These are phyloP conservation scores for Callithrix jacchus DNA, from an alignment of 2,113 vertebrate genomes.

Conservation along the genomic window DNA sequence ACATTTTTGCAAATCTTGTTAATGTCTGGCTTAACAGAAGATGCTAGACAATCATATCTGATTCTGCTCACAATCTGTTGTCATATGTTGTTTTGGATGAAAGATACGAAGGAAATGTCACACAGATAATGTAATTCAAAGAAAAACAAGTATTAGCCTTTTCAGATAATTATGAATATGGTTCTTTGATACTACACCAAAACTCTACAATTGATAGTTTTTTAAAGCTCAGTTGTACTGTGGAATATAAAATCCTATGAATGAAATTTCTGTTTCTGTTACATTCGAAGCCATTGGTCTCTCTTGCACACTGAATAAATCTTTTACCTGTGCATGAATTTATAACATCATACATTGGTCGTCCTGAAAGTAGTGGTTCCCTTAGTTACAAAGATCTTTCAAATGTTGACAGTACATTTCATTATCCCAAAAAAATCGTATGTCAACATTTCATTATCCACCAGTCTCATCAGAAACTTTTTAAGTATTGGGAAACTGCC, in stretches of 20 bases:
- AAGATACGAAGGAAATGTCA: conserved; percentile 2
- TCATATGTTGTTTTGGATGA: neutral
- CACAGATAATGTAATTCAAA: neutral
- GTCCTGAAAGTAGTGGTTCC: conserved; percentile 10
- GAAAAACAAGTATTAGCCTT: neutral
- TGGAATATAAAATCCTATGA: conserved; percentile 22
- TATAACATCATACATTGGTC: neutral
- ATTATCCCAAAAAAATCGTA: neutral
- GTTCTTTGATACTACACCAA: neutral
- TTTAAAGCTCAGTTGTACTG: neutral
- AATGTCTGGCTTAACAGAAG: neutral
- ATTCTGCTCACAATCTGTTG: neutral
- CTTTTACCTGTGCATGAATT: neutral
- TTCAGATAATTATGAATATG: neutral
- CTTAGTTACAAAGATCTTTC: neutral
- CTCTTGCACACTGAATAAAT: neutral
- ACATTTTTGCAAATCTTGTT: neutral
- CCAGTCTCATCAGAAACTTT: neutral
- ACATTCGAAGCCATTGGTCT: neutral
- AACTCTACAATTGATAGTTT: neutral
- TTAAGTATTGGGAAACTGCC: neutral
- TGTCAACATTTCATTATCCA: neutral
- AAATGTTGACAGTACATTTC: neutral
- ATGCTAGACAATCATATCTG: neutral
- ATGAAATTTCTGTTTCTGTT: neutral